Percentiles rank a stretch among this genome's conserved stretches.
Conservation (phyloP, 2,797 vertebrate genomes). For the Morelia viridis region DNA sequence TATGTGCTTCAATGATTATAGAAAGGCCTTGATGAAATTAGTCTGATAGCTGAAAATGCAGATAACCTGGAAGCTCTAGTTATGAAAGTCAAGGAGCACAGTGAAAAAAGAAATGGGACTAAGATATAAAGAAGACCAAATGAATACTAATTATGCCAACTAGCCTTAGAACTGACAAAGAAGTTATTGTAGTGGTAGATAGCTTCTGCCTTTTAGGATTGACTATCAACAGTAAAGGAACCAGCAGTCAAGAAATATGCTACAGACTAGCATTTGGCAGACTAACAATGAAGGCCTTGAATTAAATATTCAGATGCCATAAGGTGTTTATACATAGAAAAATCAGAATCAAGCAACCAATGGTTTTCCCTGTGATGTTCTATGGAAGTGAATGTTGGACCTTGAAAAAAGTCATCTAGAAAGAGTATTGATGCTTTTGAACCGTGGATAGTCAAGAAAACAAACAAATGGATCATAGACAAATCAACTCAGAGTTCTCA, state of each 20-base stretch:
- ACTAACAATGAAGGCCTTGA: neutral
- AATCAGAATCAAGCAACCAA: neutral
- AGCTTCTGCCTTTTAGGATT: neutral
- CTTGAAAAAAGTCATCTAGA: neutral
- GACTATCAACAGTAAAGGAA: neutral
- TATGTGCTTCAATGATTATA: neutral
- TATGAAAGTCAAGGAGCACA: neutral
- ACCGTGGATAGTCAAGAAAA: neutral
- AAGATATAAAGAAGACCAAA: neutral
- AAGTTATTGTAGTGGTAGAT: neutral
- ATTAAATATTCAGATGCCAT: neutral
- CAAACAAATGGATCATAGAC: neutral
- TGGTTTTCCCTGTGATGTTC: neutral
- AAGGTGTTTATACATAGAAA: neutral
- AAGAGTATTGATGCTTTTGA: neutral
- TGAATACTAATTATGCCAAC: neutral
- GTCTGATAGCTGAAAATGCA: neutral
- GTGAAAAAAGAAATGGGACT: neutral
- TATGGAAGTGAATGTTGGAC: neutral
- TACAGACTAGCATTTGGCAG: neutral
- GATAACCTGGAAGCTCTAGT: neutral
- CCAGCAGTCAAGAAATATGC: neutral
- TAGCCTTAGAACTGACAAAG: neutral
- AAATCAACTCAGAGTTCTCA: neutral
- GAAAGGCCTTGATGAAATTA: neutral